A percentile compares a stretch with the other conserved stretches of the same genome.
Conservation (phyloP, 2,888 invertebrate genomes). For the Synergus laeviventris region DNA sequence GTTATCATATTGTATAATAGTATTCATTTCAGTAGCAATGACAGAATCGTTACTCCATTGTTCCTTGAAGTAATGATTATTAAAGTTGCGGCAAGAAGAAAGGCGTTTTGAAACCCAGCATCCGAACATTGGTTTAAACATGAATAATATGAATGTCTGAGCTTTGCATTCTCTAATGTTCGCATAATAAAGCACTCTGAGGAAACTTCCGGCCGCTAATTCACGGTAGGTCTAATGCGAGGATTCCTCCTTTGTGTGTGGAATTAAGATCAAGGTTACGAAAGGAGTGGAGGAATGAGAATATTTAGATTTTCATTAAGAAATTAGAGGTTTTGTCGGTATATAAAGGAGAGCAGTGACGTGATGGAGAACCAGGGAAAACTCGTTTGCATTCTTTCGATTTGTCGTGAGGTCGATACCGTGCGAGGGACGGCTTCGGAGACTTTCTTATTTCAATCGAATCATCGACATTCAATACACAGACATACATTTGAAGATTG, state of each 20-base stretch:
- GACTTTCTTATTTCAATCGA: slow-evolving; percentile 37
- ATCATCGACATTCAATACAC: slow-evolving; percentile 38
- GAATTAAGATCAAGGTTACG: slow-evolving; percentile 62
- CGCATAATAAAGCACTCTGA: slow-evolving; percentile 15
- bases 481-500: slow-evolving; percentile 27
- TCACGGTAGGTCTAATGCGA: slow-evolving; percentile 15
- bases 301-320: neutral
- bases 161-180: slow-evolving; percentile 11
- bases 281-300: neutral
- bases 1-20: slow-evolving; percentile 34
- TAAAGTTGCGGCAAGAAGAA: slow-evolving; percentile 10
- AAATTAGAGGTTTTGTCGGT: slow-evolving; percentile 1
- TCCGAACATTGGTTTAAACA: slow-evolving; percentile 24
- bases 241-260: slow-evolving; percentile 13
- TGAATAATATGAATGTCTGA: slow-evolving; percentile 7
- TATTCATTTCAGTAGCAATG: slow-evolving; percentile 17
- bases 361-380: slow-evolving; percentile 46
- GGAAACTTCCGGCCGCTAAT: slow-evolving; percentile 42
- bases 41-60: slow-evolving; percentile 31
- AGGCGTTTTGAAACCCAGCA: neutral
- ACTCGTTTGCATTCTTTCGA: slow-evolving; percentile 52
- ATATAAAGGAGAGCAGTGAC: neutral
- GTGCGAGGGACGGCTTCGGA: slow-evolving; percentile 20
- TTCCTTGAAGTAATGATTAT: slow-evolving; percentile 30
- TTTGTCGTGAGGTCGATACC: slow-evolving; percentile 41